A percentile compares a stretch with the other conserved stretches of the same genome.
phyloP scores from a whole-genome alignment of 2,113 vertebrate genomes.

The Barbus barbus region DNA sequence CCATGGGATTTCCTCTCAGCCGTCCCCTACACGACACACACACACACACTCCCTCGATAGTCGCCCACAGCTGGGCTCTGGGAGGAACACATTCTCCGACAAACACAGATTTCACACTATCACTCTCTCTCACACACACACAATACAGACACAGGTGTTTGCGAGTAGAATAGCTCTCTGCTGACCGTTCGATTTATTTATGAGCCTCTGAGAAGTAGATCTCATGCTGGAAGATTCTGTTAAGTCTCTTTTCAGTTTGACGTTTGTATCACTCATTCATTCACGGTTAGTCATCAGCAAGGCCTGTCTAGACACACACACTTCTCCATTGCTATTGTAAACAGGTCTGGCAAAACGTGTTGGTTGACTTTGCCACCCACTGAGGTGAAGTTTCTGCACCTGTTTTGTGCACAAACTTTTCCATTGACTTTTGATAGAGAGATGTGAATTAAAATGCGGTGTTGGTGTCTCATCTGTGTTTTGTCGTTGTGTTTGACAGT shows the following conservation, averaged over 20 bases:
- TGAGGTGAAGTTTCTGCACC: neutral
- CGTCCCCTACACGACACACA: slow-evolving; percentile 63
- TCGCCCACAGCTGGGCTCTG: slow-evolving; percentile 77
- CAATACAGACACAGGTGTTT: slow-evolving; percentile 58
- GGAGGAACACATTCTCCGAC: slow-evolving; percentile 72
- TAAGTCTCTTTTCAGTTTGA: slow-evolving; percentile 14
- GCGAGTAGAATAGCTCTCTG: slow-evolving; percentile 58
- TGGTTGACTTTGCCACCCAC: slow-evolving; percentile 23
- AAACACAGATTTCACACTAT: slow-evolving; percentile 75
- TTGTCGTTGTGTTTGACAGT: slow-evolving; percentile 71
- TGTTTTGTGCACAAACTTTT: neutral
- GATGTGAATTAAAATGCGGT: neutral
- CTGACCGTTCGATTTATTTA: slow-evolving; percentile 58
- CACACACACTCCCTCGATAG: slow-evolving; percentile 56
- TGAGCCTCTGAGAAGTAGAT: slow-evolving; percentile 46
- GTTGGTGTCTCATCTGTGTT: neutral
- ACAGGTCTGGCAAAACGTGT: slow-evolving; percentile 6
- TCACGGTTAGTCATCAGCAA: slow-evolving; percentile 1
- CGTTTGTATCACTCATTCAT: slow-evolving; percentile 17
- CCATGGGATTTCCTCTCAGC: slow-evolving; percentile 86
- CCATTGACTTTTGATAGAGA: neutral
- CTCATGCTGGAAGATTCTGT: slow-evolving; percentile 34
- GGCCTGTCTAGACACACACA: too few relatives aligned
- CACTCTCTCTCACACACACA: slow-evolving; percentile 56
- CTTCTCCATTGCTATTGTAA: neutral